These are phyloP conservation scores for Pantherophis guttatus DNA, from an alignment of 2,113 vertebrate genomes.

Conservation along the genomic window DNA sequence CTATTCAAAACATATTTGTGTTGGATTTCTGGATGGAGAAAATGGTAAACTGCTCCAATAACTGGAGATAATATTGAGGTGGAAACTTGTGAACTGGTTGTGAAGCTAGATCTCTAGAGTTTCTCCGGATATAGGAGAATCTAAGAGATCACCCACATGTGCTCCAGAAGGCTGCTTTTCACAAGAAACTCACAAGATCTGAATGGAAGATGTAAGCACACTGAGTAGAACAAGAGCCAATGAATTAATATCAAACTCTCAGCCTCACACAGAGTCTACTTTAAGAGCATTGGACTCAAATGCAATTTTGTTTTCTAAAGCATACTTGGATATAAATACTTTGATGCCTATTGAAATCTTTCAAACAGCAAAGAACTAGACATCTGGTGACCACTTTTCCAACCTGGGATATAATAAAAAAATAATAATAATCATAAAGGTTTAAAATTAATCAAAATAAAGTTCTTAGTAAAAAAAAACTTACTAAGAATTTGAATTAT, in stretches of 20 bases:
- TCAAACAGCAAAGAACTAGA: not conserved
- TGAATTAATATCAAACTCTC: not conserved
- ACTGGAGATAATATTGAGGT: not conserved
- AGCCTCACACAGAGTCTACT: not conserved
- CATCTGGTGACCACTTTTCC: not conserved
- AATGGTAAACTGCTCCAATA: not conserved
- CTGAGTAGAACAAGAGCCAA: not conserved
- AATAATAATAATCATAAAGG: not conserved
- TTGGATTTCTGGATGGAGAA: not conserved
- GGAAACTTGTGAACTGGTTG: not conserved
- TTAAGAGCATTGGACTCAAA: not conserved
- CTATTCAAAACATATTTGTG: not conserved
- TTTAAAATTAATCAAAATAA: not conserved
- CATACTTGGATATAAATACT: not conserved
- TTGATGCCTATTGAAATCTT: not conserved
- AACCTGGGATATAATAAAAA: not conserved
- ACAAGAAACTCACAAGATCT: not conserved
- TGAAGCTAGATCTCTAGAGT: not conserved
- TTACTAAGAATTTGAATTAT: not conserved
- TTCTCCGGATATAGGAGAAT: not conserved
- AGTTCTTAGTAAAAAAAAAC: not conserved
- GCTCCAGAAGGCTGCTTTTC: not conserved
- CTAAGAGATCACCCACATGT: not conserved
- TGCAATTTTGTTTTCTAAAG: not conserved
- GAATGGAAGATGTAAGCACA: not conserved